Base-by-base conservation (phyloP, 2,888 invertebrate species). In the Holacanthella duospinosa region DNA sequence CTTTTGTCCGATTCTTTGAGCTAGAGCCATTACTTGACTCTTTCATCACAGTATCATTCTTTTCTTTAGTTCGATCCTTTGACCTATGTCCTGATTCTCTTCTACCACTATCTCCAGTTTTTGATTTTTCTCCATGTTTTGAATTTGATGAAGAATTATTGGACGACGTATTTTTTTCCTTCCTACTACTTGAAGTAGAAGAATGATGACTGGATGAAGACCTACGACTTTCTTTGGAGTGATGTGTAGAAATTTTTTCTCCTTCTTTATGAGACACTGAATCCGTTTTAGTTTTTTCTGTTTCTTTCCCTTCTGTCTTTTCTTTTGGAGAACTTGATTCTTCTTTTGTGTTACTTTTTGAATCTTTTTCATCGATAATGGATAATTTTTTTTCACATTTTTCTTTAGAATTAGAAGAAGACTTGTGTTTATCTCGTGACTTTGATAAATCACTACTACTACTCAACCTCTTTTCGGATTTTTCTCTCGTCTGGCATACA, bases 251-350 rank as follows among this genome's bases (percentile, higher is more conserved):
- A 16, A 19, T 21, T 19, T 12, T 54, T 54, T 54, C 21, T 24
- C 21, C 16, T 54, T 12, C 54, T 54, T 21, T 24, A 9, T 54
- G 16, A 16, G 9, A 9, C 12, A 19, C 9, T 24, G 54, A n/a
- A 9, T 24, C 54, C 9, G 12, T 54, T 54, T 24, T 21, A 9
- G 19, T 21, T 12, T 12, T 21, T 21, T 54, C 21, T 54, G 21
- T 21, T 54, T n/a, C 54, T 54, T 54, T 54, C 24, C 21, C 54
- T 12, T 24, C 59, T 43, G 64, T 62, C 28, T 65, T 65, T 21
- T 64, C 64, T 48, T 64, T 63, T 19, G 29, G 28, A 3, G 55
- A 48, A n/a, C 59, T 59, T 21, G 60, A 58, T 29, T 60, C 57
- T 21, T 65, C 62, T 2, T 59, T 53, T 3, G 63, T 56, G 25